Base-by-base conservation (phyloP, 35 echinoderm and acorn worm genomes). In the Holothuria glaberrima region DNA sequence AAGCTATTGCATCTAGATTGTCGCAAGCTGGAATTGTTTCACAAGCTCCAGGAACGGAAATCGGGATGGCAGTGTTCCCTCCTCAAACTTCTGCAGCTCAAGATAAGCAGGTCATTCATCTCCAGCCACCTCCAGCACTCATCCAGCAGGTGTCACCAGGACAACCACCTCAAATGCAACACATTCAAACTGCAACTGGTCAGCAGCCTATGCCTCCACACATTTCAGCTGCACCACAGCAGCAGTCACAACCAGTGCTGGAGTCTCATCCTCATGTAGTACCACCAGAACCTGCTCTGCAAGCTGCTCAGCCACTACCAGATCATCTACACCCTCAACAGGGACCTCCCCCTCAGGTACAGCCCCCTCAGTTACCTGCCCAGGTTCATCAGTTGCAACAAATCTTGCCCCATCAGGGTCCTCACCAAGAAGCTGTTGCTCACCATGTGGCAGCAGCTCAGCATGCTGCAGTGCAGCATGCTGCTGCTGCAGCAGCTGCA, bases 71-170 rank as follows among this genome's bases (percentile, higher is more conserved):
- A 78, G 27, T 41, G 6, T 78, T 78, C 26, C 44, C 74, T 13
- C 74, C 21, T 22, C 74, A 78, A 22, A 48, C 74, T 22, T 17
- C 74, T 35, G 74, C 74, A 12, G 38, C 74, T 4, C 72, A 76
- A 16, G 72, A 76, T 30, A 78, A 50, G 5, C 74, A 78, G 41
- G 74, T n/a, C 74, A 78, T 78, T 41, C 74, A 78, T 48, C 74
- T 78, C 17, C 74, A 78, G 17, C 74, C 74, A 48, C 74, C 74
- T 21, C 74, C 35, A 9, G 4, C 74, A 6, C 35, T 78, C 18
- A 48, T 78, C 10, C 38, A 78, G 74, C 74, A 78, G 74, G 21
- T 78, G 5, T 54, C 50, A 54, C 50, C 50, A 12, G 74, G 74
- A 48, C 74, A 78, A 35, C 74, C 44, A 48, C 74, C 18, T 1